A percentile compares a stretch with the other conserved stretches of the same genome.
These are phyloP conservation scores for Circaetus gallicus DNA, from an alignment of 2,113 vertebrate genomes.

Conservation along the genomic window DNA sequence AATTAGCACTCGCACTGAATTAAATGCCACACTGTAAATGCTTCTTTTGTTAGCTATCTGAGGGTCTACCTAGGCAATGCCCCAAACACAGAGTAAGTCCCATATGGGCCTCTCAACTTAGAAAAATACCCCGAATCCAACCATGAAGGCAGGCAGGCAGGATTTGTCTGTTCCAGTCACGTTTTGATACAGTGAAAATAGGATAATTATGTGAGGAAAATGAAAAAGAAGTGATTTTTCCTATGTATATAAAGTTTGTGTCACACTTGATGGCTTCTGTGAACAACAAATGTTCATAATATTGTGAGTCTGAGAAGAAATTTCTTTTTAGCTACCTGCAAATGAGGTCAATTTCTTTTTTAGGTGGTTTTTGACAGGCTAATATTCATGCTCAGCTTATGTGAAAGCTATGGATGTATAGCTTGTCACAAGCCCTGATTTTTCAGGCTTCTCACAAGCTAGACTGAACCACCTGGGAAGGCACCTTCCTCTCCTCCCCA, in stretches of 20 bases:
- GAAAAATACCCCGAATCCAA: accelerated
- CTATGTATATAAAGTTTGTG: not conserved
- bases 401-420: not conserved
- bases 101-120: not conserved
- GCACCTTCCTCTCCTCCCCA: not conserved
- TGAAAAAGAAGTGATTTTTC: not conserved
- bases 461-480: not conserved
- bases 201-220: not conserved
- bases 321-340: not conserved
- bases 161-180: not conserved
- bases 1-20: not conserved
- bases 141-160: not conserved
- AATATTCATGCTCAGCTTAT: not conserved
- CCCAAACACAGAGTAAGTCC: not conserved
- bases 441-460: not conserved
- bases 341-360: not conserved
- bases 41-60: accelerated
- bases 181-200: accelerated
- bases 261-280: not conserved
- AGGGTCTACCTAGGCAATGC: not conserved
- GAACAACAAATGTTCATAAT: not conserved
- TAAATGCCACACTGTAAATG: accelerated
- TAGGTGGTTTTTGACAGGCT: not conserved
- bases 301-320: not conserved
- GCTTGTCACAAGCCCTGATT: not conserved